phyloP scores from a whole-genome alignment of 1,140 invertebrate genomes.

The Drosophila funebris region DNA sequence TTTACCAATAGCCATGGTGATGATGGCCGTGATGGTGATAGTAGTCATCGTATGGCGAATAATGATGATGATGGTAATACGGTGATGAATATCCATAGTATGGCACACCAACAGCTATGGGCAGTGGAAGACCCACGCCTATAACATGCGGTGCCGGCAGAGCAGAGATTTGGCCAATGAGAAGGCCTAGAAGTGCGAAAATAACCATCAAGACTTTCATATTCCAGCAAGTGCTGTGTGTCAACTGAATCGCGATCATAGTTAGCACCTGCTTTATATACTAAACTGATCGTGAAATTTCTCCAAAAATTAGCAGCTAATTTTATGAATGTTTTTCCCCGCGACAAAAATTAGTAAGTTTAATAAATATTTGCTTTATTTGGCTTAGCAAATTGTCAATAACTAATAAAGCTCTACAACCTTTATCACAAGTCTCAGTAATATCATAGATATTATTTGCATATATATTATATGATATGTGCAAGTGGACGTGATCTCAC shows the following conservation, averaged over 20 bases:
- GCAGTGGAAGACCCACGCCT: conserved; percentile 9
- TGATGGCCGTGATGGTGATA: conserved; percentile 28
- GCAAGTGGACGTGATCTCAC: neutral
- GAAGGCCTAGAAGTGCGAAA: neutral
- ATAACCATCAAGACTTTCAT: conserved; percentile 18
- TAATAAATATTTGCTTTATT: conserved; percentile 53
- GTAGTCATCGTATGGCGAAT: conserved; percentile 17
- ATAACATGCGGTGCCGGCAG: conserved; percentile 6
- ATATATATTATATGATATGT: no score
- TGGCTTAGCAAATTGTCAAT: conserved; percentile 27
- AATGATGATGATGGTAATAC: conserved; percentile 18
- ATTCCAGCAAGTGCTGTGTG: neutral
- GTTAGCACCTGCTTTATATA: conserved; percentile 29
- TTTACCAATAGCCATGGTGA: conserved; percentile 29
- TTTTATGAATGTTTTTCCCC: conserved; percentile 41
- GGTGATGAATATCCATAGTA: conserved; percentile 14
- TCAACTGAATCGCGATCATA: neutral
- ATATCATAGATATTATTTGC: neutral
- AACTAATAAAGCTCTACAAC: conserved; percentile 70
- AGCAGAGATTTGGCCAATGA: neutral
- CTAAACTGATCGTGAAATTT: conserved; percentile 31
- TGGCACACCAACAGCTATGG: neutral
- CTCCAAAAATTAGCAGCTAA: conserved; percentile 24
- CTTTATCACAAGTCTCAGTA: conserved; percentile 66
- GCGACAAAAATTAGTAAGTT: conserved; percentile 13